These are phyloP conservation scores for Platorchestia sp. DNA, from an alignment of 1,140 invertebrate species.

Conservation along the genomic window DNA sequence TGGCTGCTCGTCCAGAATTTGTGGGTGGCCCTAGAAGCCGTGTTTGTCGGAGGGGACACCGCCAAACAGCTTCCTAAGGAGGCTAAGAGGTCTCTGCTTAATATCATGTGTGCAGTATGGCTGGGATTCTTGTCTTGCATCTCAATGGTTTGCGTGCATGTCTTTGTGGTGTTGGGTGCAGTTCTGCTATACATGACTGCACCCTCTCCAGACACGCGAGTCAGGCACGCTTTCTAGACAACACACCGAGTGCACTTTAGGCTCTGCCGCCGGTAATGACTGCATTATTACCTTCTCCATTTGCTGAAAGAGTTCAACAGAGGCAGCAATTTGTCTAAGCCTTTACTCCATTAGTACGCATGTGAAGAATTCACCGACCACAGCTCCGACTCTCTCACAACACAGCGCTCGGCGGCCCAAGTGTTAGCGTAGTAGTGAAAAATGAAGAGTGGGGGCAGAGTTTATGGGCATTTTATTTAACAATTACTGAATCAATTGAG, in stretches of 20 bases:
- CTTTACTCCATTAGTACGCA: too few relatives aligned
- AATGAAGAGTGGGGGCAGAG: too few relatives aligned
- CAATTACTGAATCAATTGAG: too few relatives aligned
- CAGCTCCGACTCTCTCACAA: too few relatives aligned
- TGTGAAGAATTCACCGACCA: too few relatives aligned
- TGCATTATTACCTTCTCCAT: too few relatives aligned
- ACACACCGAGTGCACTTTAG: background rate
- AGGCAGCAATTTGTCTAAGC: too few relatives aligned
- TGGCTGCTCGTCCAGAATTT: constrained; percentile 98
- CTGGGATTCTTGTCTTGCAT: background rate
- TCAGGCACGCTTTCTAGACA: background rate
- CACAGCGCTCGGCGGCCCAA: too few relatives aligned
- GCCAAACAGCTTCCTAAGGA: constrained; percentile 97
- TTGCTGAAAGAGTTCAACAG: too few relatives aligned
- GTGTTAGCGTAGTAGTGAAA: too few relatives aligned
- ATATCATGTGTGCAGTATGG: background rate
- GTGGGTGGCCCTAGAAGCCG: constrained; percentile 98
- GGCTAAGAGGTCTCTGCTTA: constrained; percentile 78
- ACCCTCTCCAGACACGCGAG: background rate
- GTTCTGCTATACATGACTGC: background rate
- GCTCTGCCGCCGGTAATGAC: too few relatives aligned
- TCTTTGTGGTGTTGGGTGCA: background rate
- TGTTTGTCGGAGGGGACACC: constrained; percentile 98
- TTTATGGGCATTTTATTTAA: too few relatives aligned
- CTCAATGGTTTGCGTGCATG: background rate